Percentiles rank a stretch among this genome's conserved stretches.
Conservation (phyloP, 2,113 vertebrate genomes). For the Psittacus erithacus region DNA sequence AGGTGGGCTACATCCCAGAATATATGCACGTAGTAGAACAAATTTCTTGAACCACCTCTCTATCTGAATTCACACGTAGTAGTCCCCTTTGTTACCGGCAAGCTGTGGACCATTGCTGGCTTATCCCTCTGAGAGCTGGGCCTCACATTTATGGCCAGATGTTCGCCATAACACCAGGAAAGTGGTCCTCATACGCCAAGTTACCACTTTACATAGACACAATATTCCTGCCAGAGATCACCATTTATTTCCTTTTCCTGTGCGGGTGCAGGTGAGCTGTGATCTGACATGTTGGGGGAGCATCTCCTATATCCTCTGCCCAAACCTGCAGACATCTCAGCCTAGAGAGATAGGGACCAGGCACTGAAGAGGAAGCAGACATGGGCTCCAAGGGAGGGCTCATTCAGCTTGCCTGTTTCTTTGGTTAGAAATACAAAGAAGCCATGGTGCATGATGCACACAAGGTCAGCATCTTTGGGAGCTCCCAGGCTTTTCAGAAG, state of each 20-base stretch:
- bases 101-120: background rate
- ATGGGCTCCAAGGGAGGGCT: background rate
- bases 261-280: background rate
- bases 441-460: accelerated
- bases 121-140: background rate
- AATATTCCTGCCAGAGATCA: background rate
- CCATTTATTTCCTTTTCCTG: background rate
- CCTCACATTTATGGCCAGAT: background rate
- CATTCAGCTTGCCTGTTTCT: background rate
- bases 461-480: background rate
- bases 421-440: background rate
- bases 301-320: background rate
- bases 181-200: background rate
- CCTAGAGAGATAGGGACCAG: background rate
- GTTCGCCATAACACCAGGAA: background rate
- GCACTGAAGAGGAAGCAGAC: background rate
- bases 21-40: background rate
- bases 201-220: background rate
- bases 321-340: background rate
- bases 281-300: background rate
- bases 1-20: background rate
- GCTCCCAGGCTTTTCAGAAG: background rate
- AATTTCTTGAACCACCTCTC: background rate
- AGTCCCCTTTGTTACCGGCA: background rate
- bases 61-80: accelerated